Percentiles rank a stretch among this genome's conserved stretches.
phyloP scores from a whole-genome alignment of 2,888 invertebrate species.

The Spisula solida region DNA sequence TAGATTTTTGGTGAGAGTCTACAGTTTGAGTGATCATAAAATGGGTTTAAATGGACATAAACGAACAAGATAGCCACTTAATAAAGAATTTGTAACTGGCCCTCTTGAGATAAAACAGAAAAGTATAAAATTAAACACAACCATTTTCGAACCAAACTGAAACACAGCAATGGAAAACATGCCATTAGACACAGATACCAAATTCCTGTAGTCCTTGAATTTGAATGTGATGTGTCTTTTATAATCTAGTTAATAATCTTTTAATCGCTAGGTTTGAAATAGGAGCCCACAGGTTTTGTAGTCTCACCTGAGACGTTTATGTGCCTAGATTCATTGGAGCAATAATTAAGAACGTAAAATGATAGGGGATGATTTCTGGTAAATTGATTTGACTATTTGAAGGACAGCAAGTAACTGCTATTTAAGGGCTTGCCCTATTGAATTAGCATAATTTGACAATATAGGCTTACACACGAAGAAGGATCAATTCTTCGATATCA shows the following conservation, averaged over 20 bases:
- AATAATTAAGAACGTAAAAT: slow-evolving; percentile 44
- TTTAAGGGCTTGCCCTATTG: slow-evolving; percentile 34
- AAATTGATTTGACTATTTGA: slow-evolving; percentile 46
- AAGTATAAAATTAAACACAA: slow-evolving; percentile 2
- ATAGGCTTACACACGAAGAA: slow-evolving; percentile 38
- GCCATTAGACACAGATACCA: slow-evolving; percentile 24
- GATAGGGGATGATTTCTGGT: slow-evolving; percentile 34
- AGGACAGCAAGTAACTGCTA: slow-evolving; percentile 33
- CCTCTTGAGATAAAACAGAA: not conserved
- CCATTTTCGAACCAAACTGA: not conserved
- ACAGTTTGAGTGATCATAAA: not conserved
- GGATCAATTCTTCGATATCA: not conserved
- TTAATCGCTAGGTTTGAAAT: slow-evolving; percentile 46
- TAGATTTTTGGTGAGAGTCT: too few species aligned
- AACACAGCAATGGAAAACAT: slow-evolving; percentile 6
- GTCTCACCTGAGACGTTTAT: slow-evolving; percentile 47
- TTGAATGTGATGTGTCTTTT: slow-evolving; percentile 44
- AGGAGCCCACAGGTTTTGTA: slow-evolving; percentile 30
- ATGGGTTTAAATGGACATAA: not conserved
- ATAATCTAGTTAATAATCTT: slow-evolving; percentile 46
- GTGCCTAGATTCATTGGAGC: slow-evolving; percentile 36
- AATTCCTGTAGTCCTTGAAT: slow-evolving; percentile 35
- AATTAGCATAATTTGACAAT: slow-evolving; percentile 43
- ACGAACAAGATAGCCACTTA: not conserved
- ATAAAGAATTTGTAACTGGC: not conserved